Conservation (phyloP, 1,140 invertebrate species). For the Cecropterus lyciades region DNA sequence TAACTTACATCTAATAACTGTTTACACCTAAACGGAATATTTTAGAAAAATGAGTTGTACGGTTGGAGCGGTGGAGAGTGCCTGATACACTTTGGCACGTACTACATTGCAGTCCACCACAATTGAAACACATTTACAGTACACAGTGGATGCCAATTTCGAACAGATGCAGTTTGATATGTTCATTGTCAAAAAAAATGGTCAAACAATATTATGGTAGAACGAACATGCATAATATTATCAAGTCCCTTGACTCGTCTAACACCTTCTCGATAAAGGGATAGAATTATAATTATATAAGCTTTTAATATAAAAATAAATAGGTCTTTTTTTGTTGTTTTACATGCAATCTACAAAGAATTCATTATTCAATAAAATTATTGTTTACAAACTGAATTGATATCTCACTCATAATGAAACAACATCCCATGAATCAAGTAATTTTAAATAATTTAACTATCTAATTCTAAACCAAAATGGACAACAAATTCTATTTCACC, state of each 20-base stretch:
- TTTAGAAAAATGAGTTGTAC: conserved; percentile 53
- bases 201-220: conserved; percentile 5
- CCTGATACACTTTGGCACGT: conserved; percentile 65
- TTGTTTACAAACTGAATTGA: conserved; percentile 10
- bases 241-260: conserved; percentile 39
- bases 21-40: conserved; percentile 80
- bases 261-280: neutral
- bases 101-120: conserved; percentile 18
- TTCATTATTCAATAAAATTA: neutral
- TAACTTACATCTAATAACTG: conserved; percentile 78
- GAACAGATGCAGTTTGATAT: conserved; percentile 45
- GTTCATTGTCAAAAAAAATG: conserved; percentile 39
- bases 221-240: conserved; percentile 25
- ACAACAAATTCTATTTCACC: conserved; percentile 46
- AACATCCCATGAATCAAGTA: conserved; percentile 8
- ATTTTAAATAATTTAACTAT: conserved; percentile 55
- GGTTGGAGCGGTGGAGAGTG: conserved; percentile 54
- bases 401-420: conserved; percentile 15
- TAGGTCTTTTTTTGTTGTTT: too few species aligned
- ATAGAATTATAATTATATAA: too few species aligned
- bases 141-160: conserved; percentile 5
- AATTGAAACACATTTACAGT: conserved; percentile 21
- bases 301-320: too few species aligned
- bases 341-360: too few species aligned
- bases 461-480: conserved; percentile 47